These are phyloP conservation scores for Labrus mixtus DNA, from an alignment of 2,113 vertebrate species.

Conservation along the genomic window DNA sequence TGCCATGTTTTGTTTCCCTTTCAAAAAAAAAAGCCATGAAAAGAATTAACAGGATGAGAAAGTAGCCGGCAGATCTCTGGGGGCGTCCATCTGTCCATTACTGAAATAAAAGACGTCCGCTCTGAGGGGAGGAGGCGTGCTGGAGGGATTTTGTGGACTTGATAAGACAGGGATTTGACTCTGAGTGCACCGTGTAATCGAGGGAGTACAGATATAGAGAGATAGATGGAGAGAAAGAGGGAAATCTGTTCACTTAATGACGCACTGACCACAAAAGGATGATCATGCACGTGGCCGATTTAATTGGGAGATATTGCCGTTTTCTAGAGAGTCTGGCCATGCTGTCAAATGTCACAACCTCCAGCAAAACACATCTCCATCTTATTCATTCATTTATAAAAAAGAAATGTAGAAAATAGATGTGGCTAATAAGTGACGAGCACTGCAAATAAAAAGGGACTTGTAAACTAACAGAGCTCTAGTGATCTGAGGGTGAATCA, in stretches of 20 bases:
- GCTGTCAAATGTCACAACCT: background rate
- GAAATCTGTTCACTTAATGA: slow-evolving; percentile 25
- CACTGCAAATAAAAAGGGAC: too few species aligned
- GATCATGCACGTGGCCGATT: background rate
- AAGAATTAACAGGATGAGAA: slow-evolving; percentile 76
- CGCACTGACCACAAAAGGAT: slow-evolving; percentile 11
- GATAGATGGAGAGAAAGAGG: slow-evolving; percentile 6
- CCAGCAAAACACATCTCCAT: slow-evolving; percentile 2
- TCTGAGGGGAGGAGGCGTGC: slow-evolving; percentile 6
- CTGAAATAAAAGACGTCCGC: slow-evolving; percentile 62
- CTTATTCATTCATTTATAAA: too few species aligned
- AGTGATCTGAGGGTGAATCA: too few species aligned
- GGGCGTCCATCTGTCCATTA: slow-evolving; percentile 79
- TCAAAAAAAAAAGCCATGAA: slow-evolving; percentile 58
- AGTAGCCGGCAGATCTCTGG: slow-evolving; percentile 60
- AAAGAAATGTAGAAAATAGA: too few species aligned
- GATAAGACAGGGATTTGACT: slow-evolving; percentile 51
- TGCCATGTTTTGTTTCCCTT: slow-evolving; percentile 69
- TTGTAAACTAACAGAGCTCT: too few species aligned
- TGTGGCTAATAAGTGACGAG: too few species aligned
- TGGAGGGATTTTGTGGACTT: slow-evolving; percentile 24
- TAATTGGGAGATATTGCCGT: background rate
- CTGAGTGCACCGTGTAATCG: slow-evolving; percentile 38
- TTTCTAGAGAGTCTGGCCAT: background rate
- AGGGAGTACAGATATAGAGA: slow-evolving; percentile 12